Conservation (phyloP, 2,113 vertebrate species). For the Paratilapia polleni region DNA sequence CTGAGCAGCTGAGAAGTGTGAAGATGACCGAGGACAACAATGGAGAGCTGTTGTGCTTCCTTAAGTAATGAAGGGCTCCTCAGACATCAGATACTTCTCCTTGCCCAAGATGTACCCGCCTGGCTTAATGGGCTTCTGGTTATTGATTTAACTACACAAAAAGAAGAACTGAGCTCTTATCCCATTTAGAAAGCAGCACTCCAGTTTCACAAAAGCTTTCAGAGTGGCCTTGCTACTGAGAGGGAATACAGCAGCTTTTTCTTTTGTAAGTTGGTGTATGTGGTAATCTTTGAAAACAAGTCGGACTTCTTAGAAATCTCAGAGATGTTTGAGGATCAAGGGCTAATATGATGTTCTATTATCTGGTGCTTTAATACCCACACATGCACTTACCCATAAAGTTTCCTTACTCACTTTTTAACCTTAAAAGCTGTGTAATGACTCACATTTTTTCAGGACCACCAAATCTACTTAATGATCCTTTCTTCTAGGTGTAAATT, state of each 20-base stretch:
- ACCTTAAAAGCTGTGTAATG: background rate
- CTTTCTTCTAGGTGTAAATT: conserved; percentile 29
- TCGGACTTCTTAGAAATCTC: background rate
- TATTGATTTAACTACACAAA: conserved; percentile 79
- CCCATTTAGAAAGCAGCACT: conserved; percentile 68
- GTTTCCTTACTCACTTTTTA: background rate
- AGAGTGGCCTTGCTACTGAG: conserved; percentile 40
- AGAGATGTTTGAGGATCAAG: background rate
- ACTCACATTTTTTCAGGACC: background rate
- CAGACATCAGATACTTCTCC: conserved; percentile 65
- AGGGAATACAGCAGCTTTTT: conserved; percentile 11
- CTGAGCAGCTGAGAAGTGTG: conserved; percentile 53
- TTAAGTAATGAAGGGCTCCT: conserved; percentile 47
- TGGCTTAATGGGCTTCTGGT: conserved; percentile 74
- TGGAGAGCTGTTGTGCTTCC: conserved; percentile 48
- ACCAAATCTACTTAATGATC: background rate
- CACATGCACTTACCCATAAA: background rate
- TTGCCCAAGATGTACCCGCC: conserved; percentile 60
- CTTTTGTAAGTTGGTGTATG: conserved; percentile 5
- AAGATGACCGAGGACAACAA: conserved; percentile 55
- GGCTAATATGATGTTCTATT: background rate
- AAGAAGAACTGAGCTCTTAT: conserved; percentile 76
- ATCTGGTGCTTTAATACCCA: background rate
- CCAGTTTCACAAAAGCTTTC: conserved; percentile 69
- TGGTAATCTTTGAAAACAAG: conserved; percentile 25